These are phyloP conservation scores for Oscheius sp. DNA, from an alignment of 2,888 invertebrate species.

Conservation along the genomic window DNA sequence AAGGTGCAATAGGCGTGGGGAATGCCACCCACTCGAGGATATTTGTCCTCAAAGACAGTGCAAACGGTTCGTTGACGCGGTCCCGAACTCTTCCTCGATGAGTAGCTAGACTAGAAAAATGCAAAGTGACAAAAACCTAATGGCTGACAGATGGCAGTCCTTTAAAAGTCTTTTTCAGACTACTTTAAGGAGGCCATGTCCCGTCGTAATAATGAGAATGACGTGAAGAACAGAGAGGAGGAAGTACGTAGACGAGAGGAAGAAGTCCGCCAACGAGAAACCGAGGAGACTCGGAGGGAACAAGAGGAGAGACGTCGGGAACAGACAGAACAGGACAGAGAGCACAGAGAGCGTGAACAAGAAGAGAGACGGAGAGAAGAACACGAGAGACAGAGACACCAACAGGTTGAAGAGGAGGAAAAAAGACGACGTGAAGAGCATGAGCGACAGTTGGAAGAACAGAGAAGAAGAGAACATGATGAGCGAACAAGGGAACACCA, in stretches of 20 bases:
- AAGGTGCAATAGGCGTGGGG: constrained; percentile 1
- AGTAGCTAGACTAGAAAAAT: not conserved
- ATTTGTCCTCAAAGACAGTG: constrained; percentile 35
- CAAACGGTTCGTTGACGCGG: constrained; percentile 36
- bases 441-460: constrained; percentile 12
- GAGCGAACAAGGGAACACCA: not conserved
- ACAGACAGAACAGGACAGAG: constrained; percentile 12
- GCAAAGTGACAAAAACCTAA: not conserved
- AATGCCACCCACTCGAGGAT: constrained; percentile 26
- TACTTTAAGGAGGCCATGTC: constrained; percentile 63
- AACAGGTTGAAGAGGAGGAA: not conserved
- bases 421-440: constrained; percentile 1
- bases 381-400: constrained; percentile 1
- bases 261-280: constrained; percentile 21
- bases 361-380: constrained; percentile 6
- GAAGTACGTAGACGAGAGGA: constrained; percentile 36
- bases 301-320: constrained; percentile 9
- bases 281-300: constrained; percentile 31
- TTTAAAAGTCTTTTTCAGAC: constrained; percentile 47
- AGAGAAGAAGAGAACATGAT: constrained; percentile 5
- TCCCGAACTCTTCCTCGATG: constrained; percentile 5
- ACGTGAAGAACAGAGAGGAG: constrained; percentile 37
- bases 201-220: constrained; percentile 42
- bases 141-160: constrained; percentile 8
- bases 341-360: constrained; percentile 7